phyloP scores from a whole-genome alignment of 2,888 invertebrate genomes.

The Orthonychiurus folsomi region DNA sequence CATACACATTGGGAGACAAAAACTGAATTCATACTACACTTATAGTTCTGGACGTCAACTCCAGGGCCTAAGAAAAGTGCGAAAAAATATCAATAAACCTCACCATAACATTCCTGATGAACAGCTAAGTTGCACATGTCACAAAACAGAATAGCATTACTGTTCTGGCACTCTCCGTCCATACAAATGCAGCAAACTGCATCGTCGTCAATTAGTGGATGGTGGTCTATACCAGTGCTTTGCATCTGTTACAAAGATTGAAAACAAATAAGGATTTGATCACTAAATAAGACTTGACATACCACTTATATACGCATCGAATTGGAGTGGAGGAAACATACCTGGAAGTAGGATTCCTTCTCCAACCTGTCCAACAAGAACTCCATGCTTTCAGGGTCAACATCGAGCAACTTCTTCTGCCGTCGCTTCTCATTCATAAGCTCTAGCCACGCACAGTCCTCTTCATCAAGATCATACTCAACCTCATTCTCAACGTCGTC shows the following conservation, averaged over 20 bases:
- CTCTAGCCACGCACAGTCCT: conserved; percentile 89
- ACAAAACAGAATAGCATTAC: conserved; percentile 96
- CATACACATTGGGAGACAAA: too few relatives aligned
- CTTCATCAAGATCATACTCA: conserved; percentile 94
- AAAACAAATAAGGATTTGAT: neutral
- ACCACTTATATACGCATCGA: neutral
- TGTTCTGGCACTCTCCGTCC: conserved; percentile 98
- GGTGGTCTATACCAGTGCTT: conserved; percentile 48
- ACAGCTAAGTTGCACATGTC: conserved; percentile 99
- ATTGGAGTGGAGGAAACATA: conserved; percentile 40
- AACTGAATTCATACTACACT: too few relatives aligned
- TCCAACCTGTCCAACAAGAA: conserved; percentile 94
- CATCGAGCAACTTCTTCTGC: conserved; percentile 59
- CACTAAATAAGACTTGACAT: neutral
- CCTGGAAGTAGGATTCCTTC: conserved; percentile 93
- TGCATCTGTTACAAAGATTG: conserved; percentile 43
- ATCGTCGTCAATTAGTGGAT: conserved; percentile 86
- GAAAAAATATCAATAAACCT: too few relatives aligned
- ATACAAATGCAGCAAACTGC: conserved; percentile 98
- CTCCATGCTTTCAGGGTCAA: conserved; percentile 85
- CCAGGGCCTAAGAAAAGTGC: neutral
- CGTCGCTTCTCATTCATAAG: conserved; percentile 76
- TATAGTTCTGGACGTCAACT: conserved; percentile 47
- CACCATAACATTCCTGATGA: conserved; percentile 59
- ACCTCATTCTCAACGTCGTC: conserved; percentile 87